A percentile compares a stretch with the other conserved stretches of the same genome.
phyloP scores from a whole-genome alignment of 2,888 invertebrate species.

The Chalcosyrphus nemorum region DNA sequence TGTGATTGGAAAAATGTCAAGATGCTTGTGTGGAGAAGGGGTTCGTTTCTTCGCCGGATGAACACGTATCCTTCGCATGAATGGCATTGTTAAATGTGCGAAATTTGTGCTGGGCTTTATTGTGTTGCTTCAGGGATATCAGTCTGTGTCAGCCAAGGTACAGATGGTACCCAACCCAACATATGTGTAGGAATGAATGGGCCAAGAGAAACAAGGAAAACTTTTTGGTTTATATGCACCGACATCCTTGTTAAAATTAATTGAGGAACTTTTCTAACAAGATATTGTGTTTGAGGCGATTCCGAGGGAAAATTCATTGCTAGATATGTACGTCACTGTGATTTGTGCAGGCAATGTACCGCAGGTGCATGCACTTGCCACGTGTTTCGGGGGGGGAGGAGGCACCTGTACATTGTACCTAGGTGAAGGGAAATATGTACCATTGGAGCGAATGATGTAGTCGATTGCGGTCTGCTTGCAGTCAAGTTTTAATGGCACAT shows the following conservation, averaged over 20 bases:
- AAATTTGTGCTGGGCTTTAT: constrained; percentile 36
- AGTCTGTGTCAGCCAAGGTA: neutral
- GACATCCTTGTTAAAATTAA: constrained; percentile 67
- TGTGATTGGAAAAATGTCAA: constrained; percentile 63
- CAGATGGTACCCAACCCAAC: neutral
- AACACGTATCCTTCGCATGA: constrained; percentile 55
- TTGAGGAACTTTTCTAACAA: constrained; percentile 66
- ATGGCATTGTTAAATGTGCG: constrained; percentile 67
- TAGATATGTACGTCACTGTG: constrained; percentile 51
- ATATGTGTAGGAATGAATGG: neutral
- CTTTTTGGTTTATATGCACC: constrained; percentile 49
- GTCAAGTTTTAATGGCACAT: constrained; percentile 8
- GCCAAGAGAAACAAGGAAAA: constrained; percentile 20
- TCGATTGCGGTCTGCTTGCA: constrained; percentile 13
- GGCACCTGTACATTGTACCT: neutral
- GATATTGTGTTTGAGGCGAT: constrained; percentile 49
- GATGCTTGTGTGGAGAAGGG: neutral
- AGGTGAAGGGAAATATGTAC: neutral
- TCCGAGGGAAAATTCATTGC: constrained; percentile 51
- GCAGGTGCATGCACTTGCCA: constrained; percentile 54
- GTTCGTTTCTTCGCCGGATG: constrained; percentile 7
- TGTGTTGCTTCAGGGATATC: constrained; percentile 20
- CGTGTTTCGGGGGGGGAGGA: constrained; percentile 29
- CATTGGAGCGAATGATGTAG: constrained; percentile 7
- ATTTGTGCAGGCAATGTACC: constrained; percentile 49